These are phyloP conservation scores for Aphodius granarius DNA, from an alignment of 2,888 invertebrate genomes.

Conservation along the genomic window DNA sequence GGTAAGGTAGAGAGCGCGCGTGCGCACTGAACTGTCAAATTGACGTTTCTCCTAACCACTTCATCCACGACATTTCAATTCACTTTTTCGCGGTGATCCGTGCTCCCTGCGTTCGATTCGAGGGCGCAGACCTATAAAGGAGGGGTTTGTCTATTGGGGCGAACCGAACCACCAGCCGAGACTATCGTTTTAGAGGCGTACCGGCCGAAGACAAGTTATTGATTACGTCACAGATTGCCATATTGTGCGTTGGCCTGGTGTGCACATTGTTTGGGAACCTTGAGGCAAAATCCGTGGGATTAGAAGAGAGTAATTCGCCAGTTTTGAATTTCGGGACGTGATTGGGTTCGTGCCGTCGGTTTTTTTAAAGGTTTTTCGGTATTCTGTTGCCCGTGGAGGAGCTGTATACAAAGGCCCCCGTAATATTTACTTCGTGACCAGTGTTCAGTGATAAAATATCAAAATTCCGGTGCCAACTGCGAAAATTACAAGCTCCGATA, in stretches of 20 bases:
- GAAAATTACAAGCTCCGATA: constrained; percentile 78
- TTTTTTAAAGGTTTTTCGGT: too few relatives aligned
- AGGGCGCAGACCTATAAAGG: neutral
- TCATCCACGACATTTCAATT: neutral
- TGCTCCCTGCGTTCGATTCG: neutral
- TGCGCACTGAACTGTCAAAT: neutral
- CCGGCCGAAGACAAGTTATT: constrained; percentile 32
- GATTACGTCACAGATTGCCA: constrained; percentile 54
- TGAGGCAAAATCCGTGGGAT: neutral
- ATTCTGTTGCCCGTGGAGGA: too few relatives aligned
- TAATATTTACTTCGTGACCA: constrained; percentile 40
- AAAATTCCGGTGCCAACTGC: constrained; percentile 87
- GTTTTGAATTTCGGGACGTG: neutral
- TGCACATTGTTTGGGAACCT: constrained; percentile 29
- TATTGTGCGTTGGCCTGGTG: constrained; percentile 51
- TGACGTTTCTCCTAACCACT: constrained; percentile 6
- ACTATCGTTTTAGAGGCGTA: neutral
- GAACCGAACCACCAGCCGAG: neutral
- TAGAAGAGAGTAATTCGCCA: neutral
- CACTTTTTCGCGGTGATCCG: neutral
- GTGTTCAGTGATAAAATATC: constrained; percentile 46
- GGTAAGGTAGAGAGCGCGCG: neutral
- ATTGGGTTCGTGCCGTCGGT: constrained; percentile 22
- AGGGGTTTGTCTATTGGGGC: neutral
- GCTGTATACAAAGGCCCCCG: constrained; percentile 43